Evolutionary conservation across 1,140 invertebrate genomes (phyloP).

Genomic region (Parasteatoda tepidariorum): DNA sequence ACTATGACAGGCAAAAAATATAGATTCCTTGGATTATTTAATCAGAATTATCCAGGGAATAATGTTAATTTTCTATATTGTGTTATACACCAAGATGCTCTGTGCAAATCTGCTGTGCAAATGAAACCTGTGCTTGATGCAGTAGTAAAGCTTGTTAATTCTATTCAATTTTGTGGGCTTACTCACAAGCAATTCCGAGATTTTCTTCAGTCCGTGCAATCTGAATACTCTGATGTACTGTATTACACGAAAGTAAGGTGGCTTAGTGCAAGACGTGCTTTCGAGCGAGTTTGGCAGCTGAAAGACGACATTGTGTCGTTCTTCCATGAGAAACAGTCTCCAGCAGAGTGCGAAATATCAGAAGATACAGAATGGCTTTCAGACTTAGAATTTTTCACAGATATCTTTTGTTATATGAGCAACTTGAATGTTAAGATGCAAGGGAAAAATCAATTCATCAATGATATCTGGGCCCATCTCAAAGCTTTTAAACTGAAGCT

Average conservation of each 20-base stretch:
- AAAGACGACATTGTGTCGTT: background rate
- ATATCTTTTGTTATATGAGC: background rate
- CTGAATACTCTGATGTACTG: constrained; percentile 8
- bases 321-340: constrained; percentile 6
- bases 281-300: background rate
- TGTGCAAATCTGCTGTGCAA: constrained; percentile 54
- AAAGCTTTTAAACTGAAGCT: too few relatives aligned
- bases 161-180: background rate
- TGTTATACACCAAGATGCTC: constrained; percentile 27
- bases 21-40: background rate
- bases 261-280: background rate
- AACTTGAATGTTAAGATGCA: too few relatives aligned
- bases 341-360: background rate
- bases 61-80: constrained; percentile 28
- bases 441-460: too few relatives aligned
- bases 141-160: constrained; percentile 19
- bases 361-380: background rate
- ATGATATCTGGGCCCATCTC: too few relatives aligned
- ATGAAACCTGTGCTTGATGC: constrained; percentile 42
- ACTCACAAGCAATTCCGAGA: background rate
- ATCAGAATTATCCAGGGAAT: constrained; percentile 1
- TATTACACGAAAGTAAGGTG: constrained; percentile 6
- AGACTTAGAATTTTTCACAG: background rate
- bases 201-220: constrained; percentile 12
- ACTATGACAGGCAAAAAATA: background rate